A percentile compares a stretch with the other conserved stretches of the same genome.
These are phyloP conservation scores for Puma concolor DNA, from an alignment of 2,113 vertebrate species.

Conservation along the genomic window DNA sequence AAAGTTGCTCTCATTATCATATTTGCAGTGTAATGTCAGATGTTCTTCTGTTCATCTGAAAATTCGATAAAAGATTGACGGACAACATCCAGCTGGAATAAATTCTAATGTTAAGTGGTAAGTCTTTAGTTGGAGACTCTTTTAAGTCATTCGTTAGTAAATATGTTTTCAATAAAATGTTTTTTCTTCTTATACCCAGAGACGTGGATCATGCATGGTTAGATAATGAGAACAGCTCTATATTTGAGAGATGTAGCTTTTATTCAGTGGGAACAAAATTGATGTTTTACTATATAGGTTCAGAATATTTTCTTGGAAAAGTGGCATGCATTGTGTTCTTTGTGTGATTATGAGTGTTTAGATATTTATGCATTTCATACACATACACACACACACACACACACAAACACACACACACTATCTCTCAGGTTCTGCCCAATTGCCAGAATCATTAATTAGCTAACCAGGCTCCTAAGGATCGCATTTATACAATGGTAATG, in stretches of 20 bases:
- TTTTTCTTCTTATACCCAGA: neutral
- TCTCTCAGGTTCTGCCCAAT: neutral
- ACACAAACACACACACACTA: neutral
- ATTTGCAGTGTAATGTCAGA: neutral
- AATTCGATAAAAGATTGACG: neutral
- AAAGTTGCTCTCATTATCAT: neutral
- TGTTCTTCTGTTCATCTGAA: neutral
- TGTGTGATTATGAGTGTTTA: neutral
- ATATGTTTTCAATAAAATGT: neutral
- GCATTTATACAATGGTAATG: constrained; percentile 30
- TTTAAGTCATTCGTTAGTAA: neutral
- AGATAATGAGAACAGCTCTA: neutral
- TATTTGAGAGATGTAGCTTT: neutral
- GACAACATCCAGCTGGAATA: neutral
- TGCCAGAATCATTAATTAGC: constrained; percentile 32
- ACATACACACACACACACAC: neutral
- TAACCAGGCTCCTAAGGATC: neutral
- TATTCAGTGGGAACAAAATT: neutral
- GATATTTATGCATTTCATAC: neutral
- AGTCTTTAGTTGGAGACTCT: neutral
- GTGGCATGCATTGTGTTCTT: neutral
- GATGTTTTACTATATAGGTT: neutral
- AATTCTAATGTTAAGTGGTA: neutral
- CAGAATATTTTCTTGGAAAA: constrained; percentile 7
- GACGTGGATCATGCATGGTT: neutral